A percentile compares a stretch with the other conserved stretches of the same genome.
Conservation (phyloP, 2,888 invertebrate species). For the Agrochola lychnidis region DNA sequence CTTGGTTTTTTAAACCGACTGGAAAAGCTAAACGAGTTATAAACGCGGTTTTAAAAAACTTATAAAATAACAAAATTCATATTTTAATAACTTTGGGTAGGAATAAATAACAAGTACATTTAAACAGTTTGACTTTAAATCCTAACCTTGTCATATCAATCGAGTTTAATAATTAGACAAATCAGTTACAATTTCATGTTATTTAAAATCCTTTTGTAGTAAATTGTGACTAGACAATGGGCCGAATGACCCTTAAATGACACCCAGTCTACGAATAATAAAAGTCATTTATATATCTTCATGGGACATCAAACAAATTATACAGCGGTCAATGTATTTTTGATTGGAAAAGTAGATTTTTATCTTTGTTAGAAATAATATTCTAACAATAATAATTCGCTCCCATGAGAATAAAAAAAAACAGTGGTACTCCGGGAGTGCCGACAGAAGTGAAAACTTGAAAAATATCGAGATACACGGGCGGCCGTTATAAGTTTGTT, state of each 20-base stretch:
- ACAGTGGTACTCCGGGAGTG: no score
- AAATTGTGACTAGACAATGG: constrained; percentile 3
- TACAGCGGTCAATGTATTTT: background rate
- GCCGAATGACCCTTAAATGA: background rate
- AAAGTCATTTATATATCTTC: background rate
- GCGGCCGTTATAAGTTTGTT: no score
- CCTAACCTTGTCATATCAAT: background rate
- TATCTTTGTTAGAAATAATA: background rate
- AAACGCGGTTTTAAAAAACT: background rate
- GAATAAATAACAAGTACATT: background rate
- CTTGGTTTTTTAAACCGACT: background rate
- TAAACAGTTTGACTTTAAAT: constrained; percentile 1
- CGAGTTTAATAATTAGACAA: background rate
- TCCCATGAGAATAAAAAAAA: background rate
- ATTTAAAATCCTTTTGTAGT: background rate
- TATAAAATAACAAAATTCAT: background rate
- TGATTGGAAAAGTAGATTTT: background rate
- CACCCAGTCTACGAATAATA: no score
- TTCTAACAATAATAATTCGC: background rate
- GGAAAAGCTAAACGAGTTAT: background rate
- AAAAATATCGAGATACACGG: no score
- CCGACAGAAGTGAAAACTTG: no score
- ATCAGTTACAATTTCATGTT: constrained; percentile 4
- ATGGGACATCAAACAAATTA: background rate
- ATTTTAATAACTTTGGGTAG: background rate